Evolutionary conservation across 1,140 invertebrate genomes (phyloP), one percentile per base, ranked within the genome.

Genomic region (Drosophila pseudoobscura): DNA sequence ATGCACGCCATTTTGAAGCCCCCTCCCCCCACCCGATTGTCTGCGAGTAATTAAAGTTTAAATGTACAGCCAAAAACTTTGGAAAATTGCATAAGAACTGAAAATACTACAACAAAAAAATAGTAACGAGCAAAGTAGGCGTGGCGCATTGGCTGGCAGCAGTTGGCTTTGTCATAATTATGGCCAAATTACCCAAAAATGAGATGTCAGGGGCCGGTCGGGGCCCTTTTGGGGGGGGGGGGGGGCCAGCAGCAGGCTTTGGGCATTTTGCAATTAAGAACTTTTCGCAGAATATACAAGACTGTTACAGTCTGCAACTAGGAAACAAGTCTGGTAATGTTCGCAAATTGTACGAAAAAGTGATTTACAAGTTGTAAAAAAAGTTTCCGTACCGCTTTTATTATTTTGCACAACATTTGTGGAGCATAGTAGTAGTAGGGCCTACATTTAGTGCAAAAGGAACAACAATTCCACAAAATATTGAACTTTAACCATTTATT

Each of bases 101-200:
- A 53, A 39, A 56, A 50, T 29, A 8, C 1, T 9, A 43, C 35
- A 74, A 20, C 51, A 43, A 35, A 41, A 57, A 31, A 22, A 63
- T 13, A 31, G 43, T 54, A 75, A 35, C 75, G 29, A 49, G 47
- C 35, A 47, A 59, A 59, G 31, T 62, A 47, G 51, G 59, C 41
- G 9, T 43, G n/a, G 45, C 58, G 45, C 58, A 31, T 20, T 17
- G 26, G 41, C 52, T 68, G 76, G 49, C 77, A 84, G 79, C 65
- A 69, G 70, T 54, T 80, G 74, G 50, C 59, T 59, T 66, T 85
- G 79, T 75, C 75, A 89, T 89, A 87, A 84, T 89, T 85, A 80
- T 71, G 82, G 26, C 82, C 69, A 85, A 85, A 87, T 87, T 75
- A 75, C 35, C 55, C 51, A 64, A 49, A 64, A 46, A 51, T 24